Conservation (phyloP, 2,113 vertebrate genomes). For the Phrynosoma blainvillii region DNA sequence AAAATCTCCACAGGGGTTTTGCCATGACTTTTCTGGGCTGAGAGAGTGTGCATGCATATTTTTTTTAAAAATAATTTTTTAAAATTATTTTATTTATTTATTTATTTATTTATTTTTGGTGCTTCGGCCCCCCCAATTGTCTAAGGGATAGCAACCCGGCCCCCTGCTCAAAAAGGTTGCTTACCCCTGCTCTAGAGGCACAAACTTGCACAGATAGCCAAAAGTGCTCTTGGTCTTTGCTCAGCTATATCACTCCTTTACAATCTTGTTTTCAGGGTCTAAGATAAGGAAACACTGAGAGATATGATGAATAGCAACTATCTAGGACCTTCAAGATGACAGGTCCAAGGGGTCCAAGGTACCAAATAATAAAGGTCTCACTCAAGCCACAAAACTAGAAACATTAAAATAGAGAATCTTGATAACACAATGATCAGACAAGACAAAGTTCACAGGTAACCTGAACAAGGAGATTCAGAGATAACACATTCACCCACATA, state of each 20-base stretch:
- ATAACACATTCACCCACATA: background rate
- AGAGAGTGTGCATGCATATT: too few relatives aligned
- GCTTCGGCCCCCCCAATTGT: too few relatives aligned
- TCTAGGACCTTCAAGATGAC: background rate
- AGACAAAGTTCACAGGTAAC: background rate
- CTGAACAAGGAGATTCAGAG: background rate
- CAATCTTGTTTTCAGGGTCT: conserved; percentile 8
- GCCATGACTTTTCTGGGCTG: too few relatives aligned
- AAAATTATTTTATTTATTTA: too few relatives aligned
- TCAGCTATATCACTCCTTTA: background rate
- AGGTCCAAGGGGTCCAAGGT: background rate
- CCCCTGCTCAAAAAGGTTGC: too few relatives aligned
- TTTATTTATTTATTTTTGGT: too few relatives aligned
- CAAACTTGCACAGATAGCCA: background rate
- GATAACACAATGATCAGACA: background rate
- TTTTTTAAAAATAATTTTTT: too few relatives aligned
- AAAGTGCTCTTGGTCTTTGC: background rate
- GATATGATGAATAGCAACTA: conserved; percentile 21
- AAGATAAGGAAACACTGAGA: conserved; percentile 7
- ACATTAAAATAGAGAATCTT: background rate
- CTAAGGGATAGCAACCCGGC: too few relatives aligned
- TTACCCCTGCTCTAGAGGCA: too few relatives aligned
- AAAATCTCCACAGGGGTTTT: too few relatives aligned
- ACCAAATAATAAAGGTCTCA: background rate
- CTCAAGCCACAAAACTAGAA: background rate